Base-by-base conservation (phyloP, 2,113 vertebrate genomes). In the Odocoileus virginianus region DNA sequence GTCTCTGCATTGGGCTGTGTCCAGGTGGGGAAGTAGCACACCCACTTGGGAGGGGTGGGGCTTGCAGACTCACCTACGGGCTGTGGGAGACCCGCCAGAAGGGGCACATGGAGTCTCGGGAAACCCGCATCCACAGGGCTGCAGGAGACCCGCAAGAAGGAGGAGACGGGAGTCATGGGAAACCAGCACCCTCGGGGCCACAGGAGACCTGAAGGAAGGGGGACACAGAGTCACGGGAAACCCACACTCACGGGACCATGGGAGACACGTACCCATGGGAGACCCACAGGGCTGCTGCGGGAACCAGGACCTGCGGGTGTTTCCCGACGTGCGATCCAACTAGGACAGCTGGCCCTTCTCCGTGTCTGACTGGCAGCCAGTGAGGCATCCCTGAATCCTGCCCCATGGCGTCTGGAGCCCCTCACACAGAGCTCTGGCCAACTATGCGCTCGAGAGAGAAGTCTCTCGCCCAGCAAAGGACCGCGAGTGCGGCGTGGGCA, bases 1-100 rank as follows among this genome's bases (percentile, higher is more conserved):
- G 60, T 43, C 40, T 1, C 61, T 3, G 4, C 3, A 0, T 14
- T 4, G 0, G 21, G 33, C 0, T 0, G 2, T 2, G 0, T 23
- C 19, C 58, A 1, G 7, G 3, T 27, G 40, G 40, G 40, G 54
- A 27, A 7, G 5, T 19, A 16, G 1, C 88, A 45, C 40, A 7
- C 57, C 83, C 36, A 8, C 17, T 1, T 1, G 2, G 11, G 9
- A 40, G 40, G 57, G 40, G 3, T 1, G 19, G 67, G 21, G 21
- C 67, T 40, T 40, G 67, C 67, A 74, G 57, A 4, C 21, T 23
- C 9, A 74, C 76, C 45, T 25, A 13, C 1, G 0, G 28, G 43
- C 76, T 15, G 16, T 17, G 40, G 13, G 74, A 28, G 74, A 47
- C 43, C 13, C 43, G 4, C 23, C 3, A 6, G 60, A 33, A 33